Conservation (phyloP, 2,797 vertebrate species). For the Gymnocypris eckloni region DNA sequence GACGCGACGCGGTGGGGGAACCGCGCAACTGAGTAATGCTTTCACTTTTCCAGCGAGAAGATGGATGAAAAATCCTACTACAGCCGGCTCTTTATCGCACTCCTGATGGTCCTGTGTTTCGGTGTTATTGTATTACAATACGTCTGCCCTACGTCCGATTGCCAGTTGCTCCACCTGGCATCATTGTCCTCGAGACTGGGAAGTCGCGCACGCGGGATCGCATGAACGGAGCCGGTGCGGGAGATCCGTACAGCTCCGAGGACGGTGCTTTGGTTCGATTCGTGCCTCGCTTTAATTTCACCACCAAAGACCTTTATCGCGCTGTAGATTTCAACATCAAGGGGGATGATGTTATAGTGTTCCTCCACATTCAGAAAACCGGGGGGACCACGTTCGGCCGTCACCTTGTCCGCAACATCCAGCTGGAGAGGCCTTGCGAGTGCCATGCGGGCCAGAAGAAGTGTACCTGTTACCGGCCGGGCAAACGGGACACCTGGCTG, state of each 20-base stretch:
- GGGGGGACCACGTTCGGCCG: conserved; percentile 96
- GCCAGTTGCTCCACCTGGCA: conserved; percentile 86
- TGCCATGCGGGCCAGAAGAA: conserved; percentile 96
- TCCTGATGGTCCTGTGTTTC: conserved; percentile 90
- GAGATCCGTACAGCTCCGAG: conserved; percentile 90
- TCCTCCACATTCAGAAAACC: conserved; percentile 97
- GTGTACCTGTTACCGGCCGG: conserved; percentile 92
- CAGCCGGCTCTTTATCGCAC: conserved; percentile 84
- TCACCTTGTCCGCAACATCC: conserved; percentile 94
- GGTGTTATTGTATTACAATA: conserved; percentile 94
- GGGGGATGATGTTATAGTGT: conserved; percentile 93
- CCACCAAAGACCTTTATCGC: conserved; percentile 82
- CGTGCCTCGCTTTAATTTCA: conserved; percentile 91
- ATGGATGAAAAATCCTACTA: conserved; percentile 90
- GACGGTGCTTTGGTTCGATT: conserved; percentile 89
- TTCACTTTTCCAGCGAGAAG: conserved; percentile 76
- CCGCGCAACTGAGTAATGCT: conserved; percentile 75
- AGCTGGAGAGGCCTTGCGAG: conserved; percentile 93
- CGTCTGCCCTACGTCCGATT: conserved; percentile 91
- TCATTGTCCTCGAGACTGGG: conserved; percentile 70
- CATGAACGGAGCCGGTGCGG: conserved; percentile 60
- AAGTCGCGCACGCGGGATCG: conserved; percentile 49
- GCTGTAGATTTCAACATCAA: conserved; percentile 91
- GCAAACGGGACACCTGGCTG: conserved; percentile 93
- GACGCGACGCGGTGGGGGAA: conserved; percentile 57